Conservation (phyloP, 2,888 invertebrate genomes). For the Cataglyphis albicans region DNA sequence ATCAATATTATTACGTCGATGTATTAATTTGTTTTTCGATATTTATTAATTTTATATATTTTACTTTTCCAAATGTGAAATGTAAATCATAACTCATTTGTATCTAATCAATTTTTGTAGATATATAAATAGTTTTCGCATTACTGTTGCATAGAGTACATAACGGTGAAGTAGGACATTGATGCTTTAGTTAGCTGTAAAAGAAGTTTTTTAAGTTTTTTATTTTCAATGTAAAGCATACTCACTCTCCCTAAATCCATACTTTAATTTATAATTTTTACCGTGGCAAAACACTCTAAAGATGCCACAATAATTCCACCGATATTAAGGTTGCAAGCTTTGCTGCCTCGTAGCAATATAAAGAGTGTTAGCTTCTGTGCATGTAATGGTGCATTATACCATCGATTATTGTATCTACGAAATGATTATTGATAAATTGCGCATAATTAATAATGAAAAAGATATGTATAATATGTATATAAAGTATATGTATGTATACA, state of each 20-base stretch:
- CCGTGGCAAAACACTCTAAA: not conserved
- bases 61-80: no score
- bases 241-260: not conserved
- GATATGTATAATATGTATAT: no score
- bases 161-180: slow-evolving; percentile 23
- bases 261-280: not conserved
- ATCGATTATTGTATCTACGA: not conserved
- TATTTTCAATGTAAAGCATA: not conserved
- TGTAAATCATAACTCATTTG: no score
- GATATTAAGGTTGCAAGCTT: not conserved
- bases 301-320: not conserved
- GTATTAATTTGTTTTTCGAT: no score
- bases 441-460: no score
- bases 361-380: slow-evolving; percentile 1
- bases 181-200: not conserved
- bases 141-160: not conserved
- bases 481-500: no score
- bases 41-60: no score
- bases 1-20: no score
- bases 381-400: not conserved
- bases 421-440: no score
- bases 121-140: no score
- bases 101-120: no score
- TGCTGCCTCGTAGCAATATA: not conserved
- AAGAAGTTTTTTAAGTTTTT: not conserved